These are phyloP conservation scores for Eulithis prunata DNA, from an alignment of 2,888 invertebrate species.

Conservation along the genomic window DNA sequence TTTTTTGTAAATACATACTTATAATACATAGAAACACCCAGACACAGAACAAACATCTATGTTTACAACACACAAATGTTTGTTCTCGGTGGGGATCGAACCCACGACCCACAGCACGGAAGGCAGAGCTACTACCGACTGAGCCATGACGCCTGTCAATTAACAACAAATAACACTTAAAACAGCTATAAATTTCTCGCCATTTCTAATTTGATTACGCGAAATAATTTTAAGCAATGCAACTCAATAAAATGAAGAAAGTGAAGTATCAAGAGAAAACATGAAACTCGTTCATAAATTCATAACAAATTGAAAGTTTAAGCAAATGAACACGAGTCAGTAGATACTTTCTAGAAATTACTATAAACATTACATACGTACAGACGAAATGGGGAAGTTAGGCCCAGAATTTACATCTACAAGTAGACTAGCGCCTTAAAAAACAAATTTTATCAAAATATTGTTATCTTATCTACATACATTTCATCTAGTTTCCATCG, in stretches of 20 bases:
- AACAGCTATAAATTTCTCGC: constrained; percentile 12
- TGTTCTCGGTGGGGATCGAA: too few relatives aligned
- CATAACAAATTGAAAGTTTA: constrained; percentile 79
- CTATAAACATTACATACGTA: constrained; percentile 60
- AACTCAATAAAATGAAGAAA: constrained; percentile 43
- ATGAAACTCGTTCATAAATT: constrained; percentile 62
- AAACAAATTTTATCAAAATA: not conserved
- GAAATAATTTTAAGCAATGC: constrained; percentile 30
- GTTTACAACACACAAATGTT: too few relatives aligned
- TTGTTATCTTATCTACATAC: not conserved
- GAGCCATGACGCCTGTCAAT: too few relatives aligned
- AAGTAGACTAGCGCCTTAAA: not conserved
- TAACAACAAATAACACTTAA: constrained; percentile 16
- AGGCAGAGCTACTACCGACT: too few relatives aligned
- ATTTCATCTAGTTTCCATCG: too few relatives aligned
- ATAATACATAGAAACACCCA: too few relatives aligned
- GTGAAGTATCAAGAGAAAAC: constrained; percentile 62
- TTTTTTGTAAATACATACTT: too few relatives aligned
- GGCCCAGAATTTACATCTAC: not conserved
- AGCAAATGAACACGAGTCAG: constrained; percentile 70
- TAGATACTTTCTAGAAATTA: constrained; percentile 77
- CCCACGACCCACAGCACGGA: too few relatives aligned
- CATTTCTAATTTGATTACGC: constrained; percentile 28
- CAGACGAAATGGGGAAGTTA: constrained; percentile 50
- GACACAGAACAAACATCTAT: too few relatives aligned